Evolutionary conservation across 2,888 invertebrate genomes (phyloP).

Genomic region (Tipula vernalis): DNA sequence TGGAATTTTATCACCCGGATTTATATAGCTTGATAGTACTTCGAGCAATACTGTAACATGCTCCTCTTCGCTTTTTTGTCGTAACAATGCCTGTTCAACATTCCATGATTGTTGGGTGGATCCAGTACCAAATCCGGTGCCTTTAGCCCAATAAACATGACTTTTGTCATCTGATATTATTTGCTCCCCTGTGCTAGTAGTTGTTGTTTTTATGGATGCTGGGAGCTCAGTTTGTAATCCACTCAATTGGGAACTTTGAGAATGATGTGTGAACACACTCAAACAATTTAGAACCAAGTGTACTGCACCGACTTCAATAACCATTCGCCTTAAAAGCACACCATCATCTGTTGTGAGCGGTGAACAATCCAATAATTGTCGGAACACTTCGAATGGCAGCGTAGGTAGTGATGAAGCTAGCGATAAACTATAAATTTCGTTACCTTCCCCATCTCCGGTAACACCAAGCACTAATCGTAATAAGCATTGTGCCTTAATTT

Average conservation of each 20-base stretch:
- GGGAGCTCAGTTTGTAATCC: slow-evolving; percentile 21
- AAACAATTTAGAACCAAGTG: slow-evolving; percentile 77
- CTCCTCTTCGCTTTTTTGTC: slow-evolving; percentile 85
- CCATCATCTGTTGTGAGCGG: slow-evolving; percentile 67
- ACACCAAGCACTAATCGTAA: slow-evolving; percentile 79
- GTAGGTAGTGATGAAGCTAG: slow-evolving; percentile 55
- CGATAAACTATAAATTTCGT: slow-evolving; percentile 58
- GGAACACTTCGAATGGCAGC: slow-evolving; percentile 38
- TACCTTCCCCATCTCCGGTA: slow-evolving; percentile 83
- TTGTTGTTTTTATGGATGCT: slow-evolving; percentile 29
- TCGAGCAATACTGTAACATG: slow-evolving; percentile 77
- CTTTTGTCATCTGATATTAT: slow-evolving; percentile 54
- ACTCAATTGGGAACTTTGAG: slow-evolving; percentile 39
- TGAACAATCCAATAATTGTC: slow-evolving; percentile 62
- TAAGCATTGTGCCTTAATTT: slow-evolving; percentile 73
- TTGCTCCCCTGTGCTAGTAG: slow-evolving; percentile 26
- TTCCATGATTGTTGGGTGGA: slow-evolving; percentile 95
- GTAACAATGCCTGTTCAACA: slow-evolving; percentile 82
- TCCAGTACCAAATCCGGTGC: slow-evolving; percentile 93
- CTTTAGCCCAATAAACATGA: slow-evolving; percentile 88
- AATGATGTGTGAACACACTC: slow-evolving; percentile 77
- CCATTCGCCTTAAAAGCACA: slow-evolving; percentile 57
- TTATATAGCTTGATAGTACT: slow-evolving; percentile 80
- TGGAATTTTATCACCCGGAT: slow-evolving; percentile 48
- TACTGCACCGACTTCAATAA: slow-evolving; percentile 74